Evolutionary conservation across 2,113 vertebrate species (phyloP).

Genomic region (Tetraodon nigroviridis): DNA sequence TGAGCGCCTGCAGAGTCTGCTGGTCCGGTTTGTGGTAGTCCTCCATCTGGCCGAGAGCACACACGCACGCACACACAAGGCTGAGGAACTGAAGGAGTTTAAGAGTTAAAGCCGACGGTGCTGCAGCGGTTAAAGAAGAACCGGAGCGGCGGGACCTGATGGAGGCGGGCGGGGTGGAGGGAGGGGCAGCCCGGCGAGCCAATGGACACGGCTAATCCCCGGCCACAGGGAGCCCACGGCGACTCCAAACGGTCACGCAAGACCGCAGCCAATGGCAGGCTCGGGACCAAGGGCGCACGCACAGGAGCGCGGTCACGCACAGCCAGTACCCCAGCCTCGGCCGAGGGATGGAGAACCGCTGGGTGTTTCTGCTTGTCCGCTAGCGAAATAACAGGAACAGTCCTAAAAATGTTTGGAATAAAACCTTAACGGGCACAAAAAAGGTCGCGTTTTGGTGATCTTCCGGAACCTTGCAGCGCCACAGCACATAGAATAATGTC

Average conservation of each 20-base stretch:
- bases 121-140: constrained; percentile 55
- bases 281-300: constrained; percentile 7
- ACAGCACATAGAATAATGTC: too few species aligned
- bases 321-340: neutral
- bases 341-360: too few species aligned
- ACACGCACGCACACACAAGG: constrained; percentile 23
- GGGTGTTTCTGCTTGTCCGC: too few species aligned
- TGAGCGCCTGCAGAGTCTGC: constrained; percentile 90
- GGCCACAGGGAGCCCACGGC: constrained; percentile 30
- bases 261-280: constrained; percentile 19
- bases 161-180: neutral
- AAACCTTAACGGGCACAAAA: too few species aligned
- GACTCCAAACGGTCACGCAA: constrained; percentile 38
- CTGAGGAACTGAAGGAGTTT: constrained; percentile 7
- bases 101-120: constrained; percentile 44
- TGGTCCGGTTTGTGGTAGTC: constrained; percentile 94
- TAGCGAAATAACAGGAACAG: too few species aligned
- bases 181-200: constrained; percentile 43
- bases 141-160: constrained; percentile 2
- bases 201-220: constrained; percentile 51
- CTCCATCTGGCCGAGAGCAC: constrained; percentile 74
- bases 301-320: neutral
- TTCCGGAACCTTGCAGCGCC: too few species aligned
- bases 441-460: too few species aligned
- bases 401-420: too few species aligned